A percentile compares a stretch with the other conserved stretches of the same genome.
Conservation (phyloP, 2,888 invertebrate species). For the Antheraea yamamai region DNA sequence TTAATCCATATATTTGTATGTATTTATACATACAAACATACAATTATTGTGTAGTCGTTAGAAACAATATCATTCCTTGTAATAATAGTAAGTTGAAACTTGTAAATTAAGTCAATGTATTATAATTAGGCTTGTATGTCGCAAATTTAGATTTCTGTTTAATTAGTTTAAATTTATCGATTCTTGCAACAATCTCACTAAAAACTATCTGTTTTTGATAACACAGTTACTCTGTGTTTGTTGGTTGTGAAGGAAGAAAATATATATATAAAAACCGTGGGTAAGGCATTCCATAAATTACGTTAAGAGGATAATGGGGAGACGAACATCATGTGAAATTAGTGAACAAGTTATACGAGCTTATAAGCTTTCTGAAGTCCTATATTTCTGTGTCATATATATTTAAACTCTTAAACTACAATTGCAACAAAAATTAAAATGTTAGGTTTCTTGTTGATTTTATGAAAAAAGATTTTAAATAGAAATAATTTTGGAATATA, state of each 20-base stretch:
- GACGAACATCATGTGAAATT: no score
- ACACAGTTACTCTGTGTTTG: neutral
- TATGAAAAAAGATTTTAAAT: no score
- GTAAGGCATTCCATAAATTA: no score
- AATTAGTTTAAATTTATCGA: conserved; percentile 24
- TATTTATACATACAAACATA: conserved; percentile 34
- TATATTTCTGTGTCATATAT: no score
- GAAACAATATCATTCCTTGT: conserved; percentile 64
- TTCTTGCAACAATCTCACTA: conserved; percentile 11
- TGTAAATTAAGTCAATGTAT: conserved; percentile 62
- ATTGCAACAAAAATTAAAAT: no score
- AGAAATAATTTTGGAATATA: no score
- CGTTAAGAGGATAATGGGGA: no score
- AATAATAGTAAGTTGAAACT: conserved; percentile 51
- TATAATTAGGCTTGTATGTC: conserved; percentile 48
- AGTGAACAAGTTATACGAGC: no score
- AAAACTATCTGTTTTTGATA: neutral
- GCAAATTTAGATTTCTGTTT: conserved; percentile 48
- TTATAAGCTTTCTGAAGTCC: no score
- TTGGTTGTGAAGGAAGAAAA: neutral
- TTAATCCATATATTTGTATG: conserved; percentile 58
- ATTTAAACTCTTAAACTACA: no score
- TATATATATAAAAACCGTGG: neutral
- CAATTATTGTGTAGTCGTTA: conserved; percentile 44
- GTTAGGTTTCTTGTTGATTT: no score